A percentile compares a stretch with the other conserved stretches of the same genome.
These are phyloP conservation scores for Aromia moschata DNA, from an alignment of 2,888 invertebrate genomes.

Conservation along the genomic window DNA sequence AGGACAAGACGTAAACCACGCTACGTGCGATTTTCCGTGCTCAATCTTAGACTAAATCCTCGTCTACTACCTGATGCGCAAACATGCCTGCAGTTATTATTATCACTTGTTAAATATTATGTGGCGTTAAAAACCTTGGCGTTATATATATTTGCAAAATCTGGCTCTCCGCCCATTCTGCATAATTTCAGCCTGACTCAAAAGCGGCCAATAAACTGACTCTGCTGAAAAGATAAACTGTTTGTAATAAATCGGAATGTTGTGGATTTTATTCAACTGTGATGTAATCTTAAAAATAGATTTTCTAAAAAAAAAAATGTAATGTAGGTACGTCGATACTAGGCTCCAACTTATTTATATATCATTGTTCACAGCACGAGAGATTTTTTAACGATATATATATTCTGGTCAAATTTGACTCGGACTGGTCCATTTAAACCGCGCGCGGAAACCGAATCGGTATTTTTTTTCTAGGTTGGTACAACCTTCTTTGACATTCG, in stretches of 20 bases:
- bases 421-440: no score
- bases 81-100: slow-evolving; percentile 30
- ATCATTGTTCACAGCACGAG: not conserved
- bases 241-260: slow-evolving; percentile 14
- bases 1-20: no score
- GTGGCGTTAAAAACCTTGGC: slow-evolving; percentile 38
- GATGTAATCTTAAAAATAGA: slow-evolving; percentile 2
- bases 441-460: no score
- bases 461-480: no score
- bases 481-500: no score
- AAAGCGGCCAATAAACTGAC: slow-evolving; percentile 46
- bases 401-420: no score
- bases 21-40: no score
- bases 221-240: slow-evolving; percentile 26
- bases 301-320: slow-evolving; percentile 1
- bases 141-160: slow-evolving; percentile 38
- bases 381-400: not conserved
- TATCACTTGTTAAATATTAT: slow-evolving; percentile 34
- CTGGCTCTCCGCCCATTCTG: slow-evolving; percentile 45
- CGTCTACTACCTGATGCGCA: not conserved
- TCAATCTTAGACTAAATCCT: no score
- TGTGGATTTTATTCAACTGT: slow-evolving; percentile 10
- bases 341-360: not conserved
- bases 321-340: no score
- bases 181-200: slow-evolving; percentile 46